phyloP scores from a whole-genome alignment of 2,888 invertebrate genomes.

The Himalopsyche japonica region DNA sequence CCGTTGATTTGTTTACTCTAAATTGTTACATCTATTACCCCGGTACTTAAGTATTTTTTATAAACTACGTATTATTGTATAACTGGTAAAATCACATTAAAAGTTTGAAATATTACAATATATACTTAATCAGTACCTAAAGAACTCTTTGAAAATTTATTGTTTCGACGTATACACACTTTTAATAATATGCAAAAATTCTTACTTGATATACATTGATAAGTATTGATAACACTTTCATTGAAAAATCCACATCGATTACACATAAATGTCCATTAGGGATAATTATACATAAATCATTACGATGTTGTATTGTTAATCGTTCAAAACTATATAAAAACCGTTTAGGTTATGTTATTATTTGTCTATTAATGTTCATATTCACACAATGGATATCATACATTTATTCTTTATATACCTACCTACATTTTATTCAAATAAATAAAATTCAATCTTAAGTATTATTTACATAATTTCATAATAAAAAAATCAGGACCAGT shows the following conservation, averaged over 20 bases:
- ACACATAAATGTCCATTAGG: not conserved
- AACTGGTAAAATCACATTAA: slow-evolving; percentile 37
- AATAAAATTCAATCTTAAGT: no score
- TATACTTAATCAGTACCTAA: slow-evolving; percentile 5
- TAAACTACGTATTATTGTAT: slow-evolving; percentile 19
- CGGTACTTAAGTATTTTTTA: slow-evolving; percentile 33
- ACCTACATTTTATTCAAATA: no score
- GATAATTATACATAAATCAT: not conserved
- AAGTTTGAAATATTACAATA: slow-evolving; percentile 29
- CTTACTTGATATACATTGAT: slow-evolving; percentile 4
- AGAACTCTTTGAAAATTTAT: slow-evolving; percentile 17
- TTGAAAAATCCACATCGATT: slow-evolving; percentile 10
- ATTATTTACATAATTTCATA: no score
- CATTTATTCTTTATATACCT: not conserved
- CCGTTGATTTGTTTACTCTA: slow-evolving; percentile 1
- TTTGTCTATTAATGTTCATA: not conserved
- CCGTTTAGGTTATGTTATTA: not conserved
- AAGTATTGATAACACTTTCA: not conserved
- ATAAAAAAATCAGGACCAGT: no score
- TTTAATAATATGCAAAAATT: slow-evolving; percentile 1
- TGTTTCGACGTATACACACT: slow-evolving; percentile 36
- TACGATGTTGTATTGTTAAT: not conserved
- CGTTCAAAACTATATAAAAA: not conserved
- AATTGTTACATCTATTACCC: slow-evolving; percentile 31
- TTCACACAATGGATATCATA: not conserved